Evolutionary conservation across 2,888 invertebrate species (phyloP).

Genomic region (Clusia tigrina): DNA sequence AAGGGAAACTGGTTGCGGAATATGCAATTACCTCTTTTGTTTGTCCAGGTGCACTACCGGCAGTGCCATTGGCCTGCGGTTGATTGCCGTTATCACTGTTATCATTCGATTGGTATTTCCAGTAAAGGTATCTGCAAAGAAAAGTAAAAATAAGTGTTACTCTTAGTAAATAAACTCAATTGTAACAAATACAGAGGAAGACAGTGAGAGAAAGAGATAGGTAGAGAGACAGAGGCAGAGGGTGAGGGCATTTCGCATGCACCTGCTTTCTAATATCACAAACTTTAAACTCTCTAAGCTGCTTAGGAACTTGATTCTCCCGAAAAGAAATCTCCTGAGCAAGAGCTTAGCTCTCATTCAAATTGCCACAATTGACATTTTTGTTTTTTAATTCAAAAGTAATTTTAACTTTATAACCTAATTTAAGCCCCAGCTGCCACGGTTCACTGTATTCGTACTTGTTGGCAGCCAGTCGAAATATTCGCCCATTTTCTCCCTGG

Average conservation of each 20-base stretch:
- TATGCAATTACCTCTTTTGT: conserved; percentile 42
- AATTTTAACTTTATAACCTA: conserved; percentile 3
- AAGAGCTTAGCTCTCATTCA: not conserved
- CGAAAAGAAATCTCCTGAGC: not conserved
- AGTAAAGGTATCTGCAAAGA: conserved; percentile 40
- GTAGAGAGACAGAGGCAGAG: no score
- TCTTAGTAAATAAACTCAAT: not conserved
- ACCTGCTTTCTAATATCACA: not conserved
- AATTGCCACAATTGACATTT: conserved; percentile 10
- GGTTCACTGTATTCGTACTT: not conserved
- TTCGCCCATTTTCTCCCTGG: no score
- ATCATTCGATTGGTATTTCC: conserved; percentile 41
- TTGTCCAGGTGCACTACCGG: conserved; percentile 49
- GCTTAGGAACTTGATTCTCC: not conserved
- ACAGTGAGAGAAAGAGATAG: no score
- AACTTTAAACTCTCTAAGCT: not conserved
- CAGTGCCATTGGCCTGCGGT: conserved; percentile 39
- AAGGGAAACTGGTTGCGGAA: conserved; percentile 29
- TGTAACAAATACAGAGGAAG: no score
- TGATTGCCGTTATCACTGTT: conserved; percentile 35
- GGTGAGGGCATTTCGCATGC: not conserved
- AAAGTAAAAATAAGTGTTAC: conserved; percentile 10
- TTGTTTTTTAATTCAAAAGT: conserved; percentile 7
- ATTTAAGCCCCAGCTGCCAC: not conserved
- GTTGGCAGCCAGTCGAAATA: no score